A percentile compares a stretch with the other conserved stretches of the same genome.
These are phyloP conservation scores for Scaptomyza flava DNA, from an alignment of 2,888 invertebrate genomes.

Conservation along the genomic window DNA sequence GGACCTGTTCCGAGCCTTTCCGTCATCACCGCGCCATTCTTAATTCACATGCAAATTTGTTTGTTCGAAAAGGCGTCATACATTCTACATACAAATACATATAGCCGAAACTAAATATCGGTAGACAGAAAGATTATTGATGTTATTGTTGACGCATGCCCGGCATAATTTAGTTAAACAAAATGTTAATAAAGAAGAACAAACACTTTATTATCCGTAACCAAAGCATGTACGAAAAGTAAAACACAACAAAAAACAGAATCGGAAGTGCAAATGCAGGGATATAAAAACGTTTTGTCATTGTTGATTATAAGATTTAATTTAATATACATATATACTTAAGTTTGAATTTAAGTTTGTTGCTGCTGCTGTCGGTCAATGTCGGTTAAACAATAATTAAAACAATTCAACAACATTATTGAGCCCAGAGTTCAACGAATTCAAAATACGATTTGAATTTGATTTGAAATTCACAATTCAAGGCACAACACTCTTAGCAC, in stretches of 20 bases:
- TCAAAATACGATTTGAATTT: constrained; percentile 46
- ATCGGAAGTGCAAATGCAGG: constrained; percentile 72
- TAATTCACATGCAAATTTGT: constrained; percentile 51
- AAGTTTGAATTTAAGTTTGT: constrained; percentile 46
- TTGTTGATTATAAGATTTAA: constrained; percentile 57
- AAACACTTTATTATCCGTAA: constrained; percentile 43
- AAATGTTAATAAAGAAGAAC: constrained; percentile 30
- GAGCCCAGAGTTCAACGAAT: constrained; percentile 58
- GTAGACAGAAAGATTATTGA: constrained; percentile 49
- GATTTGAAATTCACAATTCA: constrained; percentile 32
- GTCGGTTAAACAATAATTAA: constrained; percentile 72
- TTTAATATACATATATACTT: constrained; percentile 38
- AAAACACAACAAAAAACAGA: constrained; percentile 34
- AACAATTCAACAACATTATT: constrained; percentile 50
- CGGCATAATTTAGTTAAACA: constrained; percentile 45
- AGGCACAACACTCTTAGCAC: constrained; percentile 21
- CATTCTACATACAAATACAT: constrained; percentile 38
- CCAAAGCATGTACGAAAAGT: constrained; percentile 45
- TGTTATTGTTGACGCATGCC: constrained; percentile 65
- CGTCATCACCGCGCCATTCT: constrained; percentile 49
- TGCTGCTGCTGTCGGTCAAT: constrained; percentile 59
- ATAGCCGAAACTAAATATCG: constrained; percentile 43
- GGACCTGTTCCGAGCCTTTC: constrained; percentile 13
- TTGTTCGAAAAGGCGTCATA: constrained; percentile 4
- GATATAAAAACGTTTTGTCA: constrained; percentile 56